phyloP scores from a whole-genome alignment of 2,888 invertebrate species.

The Coelinius sp. region DNA sequence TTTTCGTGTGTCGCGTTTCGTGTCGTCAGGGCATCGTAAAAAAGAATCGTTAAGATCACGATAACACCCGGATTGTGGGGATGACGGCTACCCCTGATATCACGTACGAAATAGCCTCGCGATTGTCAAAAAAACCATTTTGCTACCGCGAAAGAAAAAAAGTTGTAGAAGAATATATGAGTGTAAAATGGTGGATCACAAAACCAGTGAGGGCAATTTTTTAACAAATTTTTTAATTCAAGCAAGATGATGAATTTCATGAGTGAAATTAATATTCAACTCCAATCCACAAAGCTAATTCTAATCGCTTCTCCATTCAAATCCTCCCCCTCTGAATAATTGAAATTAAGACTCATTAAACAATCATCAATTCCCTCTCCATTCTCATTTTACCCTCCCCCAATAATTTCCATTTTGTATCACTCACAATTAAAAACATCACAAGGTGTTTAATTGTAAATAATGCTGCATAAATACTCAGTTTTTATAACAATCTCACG shows the following conservation, averaged over 20 bases:
- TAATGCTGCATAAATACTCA: conserved; percentile 34
- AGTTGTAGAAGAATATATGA: neutral
- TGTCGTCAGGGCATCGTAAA: conserved; percentile 37
- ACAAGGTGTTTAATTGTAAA: conserved; percentile 39
- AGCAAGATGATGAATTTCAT: neutral
- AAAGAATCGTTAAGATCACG: conserved; percentile 39
- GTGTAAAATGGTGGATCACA: neutral
- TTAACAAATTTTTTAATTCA: too few relatives aligned
- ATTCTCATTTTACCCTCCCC: neutral
- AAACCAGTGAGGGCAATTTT: too few relatives aligned
- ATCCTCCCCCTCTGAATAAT: neutral
- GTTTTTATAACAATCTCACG: conserved; percentile 40
- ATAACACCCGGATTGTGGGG: conserved; percentile 24
- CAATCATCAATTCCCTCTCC: neutral
- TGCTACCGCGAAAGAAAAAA: neutral
- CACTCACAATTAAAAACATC: conserved; percentile 29
- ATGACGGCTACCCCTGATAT: conserved; percentile 18
- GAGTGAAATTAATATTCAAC: neutral
- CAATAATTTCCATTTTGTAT: neutral
- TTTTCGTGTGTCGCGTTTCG: conserved; percentile 12
- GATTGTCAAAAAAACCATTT: conserved; percentile 31
- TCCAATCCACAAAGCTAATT: neutral
- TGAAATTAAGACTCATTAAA: neutral
- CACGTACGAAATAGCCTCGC: conserved; percentile 21
- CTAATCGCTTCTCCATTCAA: neutral